Evolutionary conservation across 2,113 vertebrate species (phyloP).

Genomic region (Microtus richardsoni): DNA sequence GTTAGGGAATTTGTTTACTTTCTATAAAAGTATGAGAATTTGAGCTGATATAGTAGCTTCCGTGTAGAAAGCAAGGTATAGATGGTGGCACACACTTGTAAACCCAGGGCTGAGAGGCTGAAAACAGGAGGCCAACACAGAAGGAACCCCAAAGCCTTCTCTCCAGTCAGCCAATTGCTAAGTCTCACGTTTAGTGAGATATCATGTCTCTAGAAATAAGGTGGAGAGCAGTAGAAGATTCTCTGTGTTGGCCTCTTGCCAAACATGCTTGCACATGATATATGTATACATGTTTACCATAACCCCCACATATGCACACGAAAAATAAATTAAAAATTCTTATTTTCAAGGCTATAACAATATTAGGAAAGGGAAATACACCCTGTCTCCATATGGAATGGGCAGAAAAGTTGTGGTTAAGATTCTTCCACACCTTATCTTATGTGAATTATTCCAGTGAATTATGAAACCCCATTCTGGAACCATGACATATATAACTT

Average conservation of each 20-base stretch:
- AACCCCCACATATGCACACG: background rate
- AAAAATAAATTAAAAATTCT: background rate
- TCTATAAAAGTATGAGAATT: background rate
- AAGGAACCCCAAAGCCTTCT: background rate
- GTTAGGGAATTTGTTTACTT: background rate
- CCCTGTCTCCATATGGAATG: background rate
- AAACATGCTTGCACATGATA: background rate
- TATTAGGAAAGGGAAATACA: background rate
- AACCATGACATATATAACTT: constrained; percentile 14
- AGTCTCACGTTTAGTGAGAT: background rate
- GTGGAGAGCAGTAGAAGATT: background rate
- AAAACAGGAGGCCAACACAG: background rate
- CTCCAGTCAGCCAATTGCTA: no score
- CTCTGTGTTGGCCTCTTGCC: background rate
- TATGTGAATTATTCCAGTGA: background rate
- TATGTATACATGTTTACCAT: background rate
- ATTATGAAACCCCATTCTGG: constrained; percentile 9
- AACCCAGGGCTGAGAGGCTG: background rate
- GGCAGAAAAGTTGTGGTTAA: background rate
- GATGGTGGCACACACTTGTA: background rate
- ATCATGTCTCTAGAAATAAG: background rate
- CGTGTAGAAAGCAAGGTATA: background rate
- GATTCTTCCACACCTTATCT: background rate
- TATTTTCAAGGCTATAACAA: background rate
- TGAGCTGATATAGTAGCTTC: background rate